Base-by-base conservation (phyloP, 2,113 vertebrate species). In the Coturnix japonica region DNA sequence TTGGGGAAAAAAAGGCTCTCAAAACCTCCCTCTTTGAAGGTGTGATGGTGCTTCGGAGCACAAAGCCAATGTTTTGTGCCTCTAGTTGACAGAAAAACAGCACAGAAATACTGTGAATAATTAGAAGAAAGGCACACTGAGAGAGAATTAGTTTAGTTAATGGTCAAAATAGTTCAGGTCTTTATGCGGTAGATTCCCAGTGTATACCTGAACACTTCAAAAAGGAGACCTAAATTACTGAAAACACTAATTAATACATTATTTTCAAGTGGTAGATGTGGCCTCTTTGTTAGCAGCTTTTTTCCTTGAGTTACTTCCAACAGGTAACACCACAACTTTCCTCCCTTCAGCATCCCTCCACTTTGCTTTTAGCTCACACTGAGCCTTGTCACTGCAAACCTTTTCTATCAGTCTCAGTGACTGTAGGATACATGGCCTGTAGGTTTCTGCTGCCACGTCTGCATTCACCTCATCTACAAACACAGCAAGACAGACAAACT, bases 1-100 rank as follows among this genome's bases (percentile, higher is more conserved):
- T 25, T 65, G 59, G n/a, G 31, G 19, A 51, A 53, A 25, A 56
- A 54, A 49, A 9, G 4, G 14, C 37, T 53, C 49, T 43, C 21
- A 9, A 12, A 85, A 37, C 41, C 16, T 26, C 65, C 35, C 7
- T 53, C 8, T 39, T 53, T 7, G 7, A 37, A 44, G 26, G 33
- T 47, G 4, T 3, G 21, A 11, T 9, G 3, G 19, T 22, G 31
- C 6, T 9, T 46, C 4, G 2, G 4, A 2, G 20, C 16, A 43
- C 1, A 5, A 87, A 35, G 14, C 16, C 53, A 56, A 56, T 6
- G 17, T 30, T 60, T 26, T 21, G 31, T 47, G 56, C 10, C 26
- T 21, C 46, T 15, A 19, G 0, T 30, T 30, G 41, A 5, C 2
- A 49, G 44, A 63, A 80, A 73, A 91, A 20, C n/a, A 43, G 35